Conservation (phyloP, 2,113 vertebrate genomes). For the Astatotilapia flaviijosephi region DNA sequence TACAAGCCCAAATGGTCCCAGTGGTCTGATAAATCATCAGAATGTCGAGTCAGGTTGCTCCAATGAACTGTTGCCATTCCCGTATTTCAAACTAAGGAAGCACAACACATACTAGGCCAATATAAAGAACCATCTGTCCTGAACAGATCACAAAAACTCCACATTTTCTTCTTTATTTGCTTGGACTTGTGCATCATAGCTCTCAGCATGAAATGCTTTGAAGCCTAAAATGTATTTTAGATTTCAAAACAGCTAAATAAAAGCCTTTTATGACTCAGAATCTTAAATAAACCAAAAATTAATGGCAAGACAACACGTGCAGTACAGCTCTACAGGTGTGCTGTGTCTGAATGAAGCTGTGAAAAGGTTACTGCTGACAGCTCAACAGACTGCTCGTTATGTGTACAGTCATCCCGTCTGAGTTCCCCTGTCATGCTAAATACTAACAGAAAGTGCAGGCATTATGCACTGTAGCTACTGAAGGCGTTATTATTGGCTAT, state of each 20-base stretch:
- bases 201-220: background rate
- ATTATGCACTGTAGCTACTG: background rate
- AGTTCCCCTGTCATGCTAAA: conserved; percentile 16
- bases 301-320: conserved; percentile 25
- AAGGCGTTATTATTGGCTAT: background rate
- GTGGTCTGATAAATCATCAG: conserved; percentile 63
- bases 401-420: conserved; percentile 17
- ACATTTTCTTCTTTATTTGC: background rate
- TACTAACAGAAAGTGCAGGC: conserved; percentile 31
- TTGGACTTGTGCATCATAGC: conserved; percentile 6
- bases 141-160: conserved; percentile 8
- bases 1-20: conserved; percentile 68
- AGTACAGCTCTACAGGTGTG: conserved; percentile 40
- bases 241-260: background rate
- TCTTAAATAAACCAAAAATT: conserved; percentile 30
- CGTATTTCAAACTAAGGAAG: conserved; percentile 49
- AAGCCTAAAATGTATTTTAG: background rate
- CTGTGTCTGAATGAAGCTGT: conserved; percentile 28
- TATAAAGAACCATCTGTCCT: conserved; percentile 53
- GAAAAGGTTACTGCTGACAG: conserved; percentile 64
- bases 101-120: conserved; percentile 40
- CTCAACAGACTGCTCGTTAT: conserved; percentile 41
- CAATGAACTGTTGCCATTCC: conserved; percentile 65
- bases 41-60: conserved; percentile 64
- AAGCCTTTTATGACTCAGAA: background rate